Evolutionary conservation across 2,797 vertebrate genomes (phyloP).

Genomic region (Enteromius argenteus): DNA sequence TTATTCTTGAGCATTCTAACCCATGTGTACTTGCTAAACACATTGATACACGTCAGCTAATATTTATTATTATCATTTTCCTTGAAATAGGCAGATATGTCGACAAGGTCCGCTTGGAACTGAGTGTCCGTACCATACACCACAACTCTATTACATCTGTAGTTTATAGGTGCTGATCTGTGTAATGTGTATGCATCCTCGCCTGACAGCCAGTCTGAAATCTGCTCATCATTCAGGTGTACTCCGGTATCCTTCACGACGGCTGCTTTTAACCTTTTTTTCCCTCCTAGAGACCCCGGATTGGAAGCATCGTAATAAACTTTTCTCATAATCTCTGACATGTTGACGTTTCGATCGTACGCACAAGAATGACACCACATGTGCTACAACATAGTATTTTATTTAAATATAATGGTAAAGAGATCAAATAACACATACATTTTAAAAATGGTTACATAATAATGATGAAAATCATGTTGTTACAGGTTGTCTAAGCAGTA

Average conservation of each 20-base stretch:
- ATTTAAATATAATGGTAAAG: too few species aligned
- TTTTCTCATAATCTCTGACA: too few species aligned
- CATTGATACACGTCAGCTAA: not conserved
- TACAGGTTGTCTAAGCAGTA: not conserved
- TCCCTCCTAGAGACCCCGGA: too few species aligned
- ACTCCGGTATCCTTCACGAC: not conserved
- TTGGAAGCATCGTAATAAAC: too few species aligned
- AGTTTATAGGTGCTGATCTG: not conserved
- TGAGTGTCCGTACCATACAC: not conserved
- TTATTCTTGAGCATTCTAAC: not conserved
- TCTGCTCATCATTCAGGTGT: not conserved
- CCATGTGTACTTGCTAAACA: conserved; percentile 37
- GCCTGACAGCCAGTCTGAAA: not conserved
- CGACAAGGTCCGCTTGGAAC: not conserved
- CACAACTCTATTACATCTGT: not conserved
- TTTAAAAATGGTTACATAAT: not conserved
- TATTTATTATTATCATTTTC: conserved; percentile 15
- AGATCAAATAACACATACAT: too few species aligned
- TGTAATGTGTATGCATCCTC: not conserved
- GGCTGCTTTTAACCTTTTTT: too few species aligned
- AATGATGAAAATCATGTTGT: not conserved
- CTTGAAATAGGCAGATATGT: conserved; percentile 15
- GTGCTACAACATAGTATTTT: too few species aligned
- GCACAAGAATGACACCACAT: too few species aligned
- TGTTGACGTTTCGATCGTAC: too few species aligned